phyloP scores from a whole-genome alignment of 2,888 invertebrate species.

The Meiosimyza platycephala region DNA sequence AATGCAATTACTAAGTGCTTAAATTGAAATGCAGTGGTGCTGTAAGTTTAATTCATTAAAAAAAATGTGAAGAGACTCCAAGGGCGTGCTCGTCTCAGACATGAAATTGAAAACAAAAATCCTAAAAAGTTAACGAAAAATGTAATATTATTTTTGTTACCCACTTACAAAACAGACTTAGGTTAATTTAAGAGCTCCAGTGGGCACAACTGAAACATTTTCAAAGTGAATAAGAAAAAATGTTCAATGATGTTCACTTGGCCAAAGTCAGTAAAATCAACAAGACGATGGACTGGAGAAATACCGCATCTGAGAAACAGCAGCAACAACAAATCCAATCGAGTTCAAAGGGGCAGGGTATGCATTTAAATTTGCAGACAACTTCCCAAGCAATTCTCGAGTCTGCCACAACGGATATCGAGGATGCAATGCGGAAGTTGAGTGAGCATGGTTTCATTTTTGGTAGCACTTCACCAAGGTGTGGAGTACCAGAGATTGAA shows the following conservation, averaged over 20 bases:
- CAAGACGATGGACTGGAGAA: constrained; percentile 23
- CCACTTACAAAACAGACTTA: too few species aligned
- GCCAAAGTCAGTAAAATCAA: constrained; percentile 60
- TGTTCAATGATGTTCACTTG: constrained; percentile 62
- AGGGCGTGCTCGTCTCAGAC: too few species aligned
- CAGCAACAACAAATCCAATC: constrained; percentile 26
- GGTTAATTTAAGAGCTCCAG: too few species aligned
- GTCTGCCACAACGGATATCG: constrained; percentile 30
- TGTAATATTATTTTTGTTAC: too few species aligned
- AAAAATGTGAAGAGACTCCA: too few species aligned
- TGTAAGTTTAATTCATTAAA: too few species aligned
- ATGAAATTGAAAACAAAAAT: too few species aligned
- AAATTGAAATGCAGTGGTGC: too few species aligned
- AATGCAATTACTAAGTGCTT: too few species aligned
- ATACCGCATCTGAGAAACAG: constrained; percentile 9
- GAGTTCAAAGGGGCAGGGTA: not conserved
- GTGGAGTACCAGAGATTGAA: constrained; percentile 43
- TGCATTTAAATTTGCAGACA: not conserved
- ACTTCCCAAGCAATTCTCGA: not conserved
- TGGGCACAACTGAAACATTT: too few species aligned
- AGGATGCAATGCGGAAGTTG: constrained; percentile 47
- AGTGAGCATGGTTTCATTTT: constrained; percentile 58
- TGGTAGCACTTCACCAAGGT: constrained; percentile 62
- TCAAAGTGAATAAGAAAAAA: constrained; percentile 34
- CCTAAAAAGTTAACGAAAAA: too few species aligned